phyloP scores from a whole-genome alignment of 2,797 vertebrate species.

The Monodelphis domestica region DNA sequence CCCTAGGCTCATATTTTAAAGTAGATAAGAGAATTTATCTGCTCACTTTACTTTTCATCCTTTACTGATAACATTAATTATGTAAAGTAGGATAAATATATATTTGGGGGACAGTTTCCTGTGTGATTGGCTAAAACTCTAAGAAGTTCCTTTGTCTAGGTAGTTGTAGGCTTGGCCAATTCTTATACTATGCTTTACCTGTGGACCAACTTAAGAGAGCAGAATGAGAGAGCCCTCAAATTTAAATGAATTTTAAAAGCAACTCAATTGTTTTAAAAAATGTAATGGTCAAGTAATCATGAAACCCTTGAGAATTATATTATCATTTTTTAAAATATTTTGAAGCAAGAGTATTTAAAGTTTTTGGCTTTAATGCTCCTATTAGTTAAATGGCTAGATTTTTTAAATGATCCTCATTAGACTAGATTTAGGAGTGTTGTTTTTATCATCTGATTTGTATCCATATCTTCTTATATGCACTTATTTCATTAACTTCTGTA shows the following conservation, averaged over 20 bases:
- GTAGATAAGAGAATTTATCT: neutral
- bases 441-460: slow-evolving; percentile 9
- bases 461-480: neutral
- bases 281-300: slow-evolving; percentile 35
- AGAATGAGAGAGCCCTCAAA: neutral
- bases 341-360: slow-evolving; percentile 16
- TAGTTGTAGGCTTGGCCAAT: slow-evolving; percentile 8
- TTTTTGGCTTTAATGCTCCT: slow-evolving; percentile 12
- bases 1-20: neutral
- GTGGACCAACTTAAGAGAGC: slow-evolving; percentile 19
- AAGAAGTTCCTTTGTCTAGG: neutral
- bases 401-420: neutral
- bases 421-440: neutral
- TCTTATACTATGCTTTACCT: slow-evolving; percentile 36
- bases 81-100: slow-evolving; percentile 46
- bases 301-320: slow-evolving; percentile 9
- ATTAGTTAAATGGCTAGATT: neutral
- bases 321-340: neutral
- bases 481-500: neutral
- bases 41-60: neutral
- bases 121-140: slow-evolving; percentile 52
- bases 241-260: slow-evolving; percentile 61
- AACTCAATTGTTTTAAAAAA: slow-evolving; percentile 37
- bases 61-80: slow-evolving; percentile 29
- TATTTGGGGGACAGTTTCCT: slow-evolving; percentile 24